phyloP scores from a whole-genome alignment of 2,797 vertebrate species.

The Pagetopsis macropterus region DNA sequence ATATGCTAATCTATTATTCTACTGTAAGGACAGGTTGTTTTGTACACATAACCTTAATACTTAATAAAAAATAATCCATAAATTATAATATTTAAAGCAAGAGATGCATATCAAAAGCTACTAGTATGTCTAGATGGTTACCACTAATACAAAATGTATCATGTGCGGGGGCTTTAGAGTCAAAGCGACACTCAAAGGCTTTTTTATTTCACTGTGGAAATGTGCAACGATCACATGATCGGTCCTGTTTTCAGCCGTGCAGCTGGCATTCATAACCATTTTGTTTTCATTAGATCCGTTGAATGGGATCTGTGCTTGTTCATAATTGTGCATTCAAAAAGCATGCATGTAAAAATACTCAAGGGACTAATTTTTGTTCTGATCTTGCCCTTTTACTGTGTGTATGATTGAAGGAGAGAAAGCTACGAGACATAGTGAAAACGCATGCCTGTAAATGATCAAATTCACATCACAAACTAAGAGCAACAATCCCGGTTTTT shows the following conservation, averaged over 20 bases:
- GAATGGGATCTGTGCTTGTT: constrained; percentile 62
- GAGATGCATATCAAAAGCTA: constrained; percentile 46
- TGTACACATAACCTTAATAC: constrained; percentile 42
- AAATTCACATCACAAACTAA: constrained; percentile 64
- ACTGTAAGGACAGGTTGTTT: constrained; percentile 29
- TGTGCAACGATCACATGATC: constrained; percentile 67
- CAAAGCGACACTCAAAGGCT: constrained; percentile 49
- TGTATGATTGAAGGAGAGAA: constrained; percentile 27
- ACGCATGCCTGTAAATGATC: constrained; percentile 62
- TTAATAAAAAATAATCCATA: constrained; percentile 42
- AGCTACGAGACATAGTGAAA: constrained; percentile 35
- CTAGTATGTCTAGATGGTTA: constrained; percentile 19
- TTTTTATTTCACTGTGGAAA: constrained; percentile 52
- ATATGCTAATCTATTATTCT: constrained; percentile 25
- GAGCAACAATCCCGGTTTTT: constrained; percentile 59
- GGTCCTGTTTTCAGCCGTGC: constrained; percentile 67
- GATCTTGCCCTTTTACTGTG: constrained; percentile 22
- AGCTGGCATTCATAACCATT: constrained; percentile 42
- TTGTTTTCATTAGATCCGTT: constrained; percentile 31
- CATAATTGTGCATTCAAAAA: constrained; percentile 40
- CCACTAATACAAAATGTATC: constrained; percentile 39
- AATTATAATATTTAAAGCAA: constrained; percentile 56
- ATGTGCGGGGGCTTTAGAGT: constrained; percentile 52
- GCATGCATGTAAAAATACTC: constrained; percentile 65
- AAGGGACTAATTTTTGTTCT: constrained; percentile 39